Evolutionary conservation across 2,888 invertebrate species (phyloP), one percentile per base, ranked within the genome.

Genomic region (Drosophila incognita): DNA sequence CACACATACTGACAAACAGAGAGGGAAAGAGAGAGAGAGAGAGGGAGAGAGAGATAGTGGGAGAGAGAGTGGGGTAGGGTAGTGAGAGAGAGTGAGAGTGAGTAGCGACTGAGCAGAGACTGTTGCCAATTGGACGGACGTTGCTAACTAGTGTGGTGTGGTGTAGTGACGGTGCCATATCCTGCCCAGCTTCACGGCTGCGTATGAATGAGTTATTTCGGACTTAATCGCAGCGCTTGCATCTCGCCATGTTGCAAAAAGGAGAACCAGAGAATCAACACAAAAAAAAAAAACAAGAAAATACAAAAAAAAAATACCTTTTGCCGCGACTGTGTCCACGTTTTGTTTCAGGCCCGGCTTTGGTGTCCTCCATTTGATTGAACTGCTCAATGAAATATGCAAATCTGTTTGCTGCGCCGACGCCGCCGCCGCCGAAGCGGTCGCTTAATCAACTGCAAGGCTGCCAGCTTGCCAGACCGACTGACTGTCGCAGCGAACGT

Each of bases 361-460:
- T 77, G 83, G 86, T 85, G 86, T 86, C 82, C 90, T 87, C 82
- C 82, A 81, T 85, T 89, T 91, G 90, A 91, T 90, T 91, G 89
- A 92, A 90, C 91, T 92, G 86, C 92, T 92, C 92, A 92, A 92
- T 92, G 92, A 92, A 92, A 92, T 92, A 92, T 92, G 92, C 90
- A 92, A 90, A 90, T 91, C 87, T 90, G 88, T 82, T 82, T 79
- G 68, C 66, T 56, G 31, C 61, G 59, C 66, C 60, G 77, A 81
- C 85, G 75, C 66, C 67, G 24, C 15, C 62, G 58, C 68, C 61
- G 76, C 82, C 58, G 74, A 69, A 65, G 68, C 74, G 63, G 72
- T 76, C 82, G 82, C 86, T 89, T 87, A 87, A 87, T 87, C 89
- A 89, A 85, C 87, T 87, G 82, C 83, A 76, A 75, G 72, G 78